Percentiles rank a stretch among this genome's conserved stretches.
Conservation (phyloP, 2,797 vertebrate species). For the Cheirogaleus major region DNA sequence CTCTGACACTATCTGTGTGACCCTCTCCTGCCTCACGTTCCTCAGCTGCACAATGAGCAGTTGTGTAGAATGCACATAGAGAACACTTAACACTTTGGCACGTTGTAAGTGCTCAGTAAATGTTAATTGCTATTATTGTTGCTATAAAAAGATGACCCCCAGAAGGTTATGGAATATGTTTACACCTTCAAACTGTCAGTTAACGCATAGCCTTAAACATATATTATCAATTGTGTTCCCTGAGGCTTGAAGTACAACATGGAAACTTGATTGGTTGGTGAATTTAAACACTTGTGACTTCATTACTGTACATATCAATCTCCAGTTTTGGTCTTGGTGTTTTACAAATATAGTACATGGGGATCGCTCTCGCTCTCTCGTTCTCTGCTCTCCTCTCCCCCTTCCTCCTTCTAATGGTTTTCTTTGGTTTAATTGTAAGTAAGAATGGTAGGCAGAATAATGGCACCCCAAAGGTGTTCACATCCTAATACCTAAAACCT, state of each 20-base stretch:
- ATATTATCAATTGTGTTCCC: not conserved
- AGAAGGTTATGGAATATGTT: not conserved
- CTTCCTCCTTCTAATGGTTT: not conserved
- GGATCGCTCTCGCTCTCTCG: fast-evolving
- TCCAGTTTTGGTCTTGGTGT: not conserved
- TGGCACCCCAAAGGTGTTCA: not conserved
- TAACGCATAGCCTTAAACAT: not conserved
- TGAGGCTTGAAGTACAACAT: not conserved
- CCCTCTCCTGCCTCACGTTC: not conserved
- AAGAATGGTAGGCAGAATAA: not conserved
- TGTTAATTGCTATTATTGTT: conserved; percentile 42
- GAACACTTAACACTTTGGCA: not conserved
- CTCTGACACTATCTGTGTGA: not conserved
- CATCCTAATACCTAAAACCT: not conserved
- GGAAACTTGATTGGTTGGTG: not conserved
- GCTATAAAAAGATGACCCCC: conserved; percentile 19
- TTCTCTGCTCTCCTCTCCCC: no score
- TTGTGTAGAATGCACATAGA: not conserved
- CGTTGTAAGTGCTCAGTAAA: not conserved
- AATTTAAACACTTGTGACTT: not conserved
- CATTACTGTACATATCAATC: not conserved
- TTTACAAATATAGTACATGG: not conserved
- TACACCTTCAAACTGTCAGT: conserved; percentile 29
- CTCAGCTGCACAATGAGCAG: not conserved
- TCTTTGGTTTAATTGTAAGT: conserved; percentile 17